Conservation (phyloP, 2,113 vertebrate species). For the Pionites leucogaster region DNA sequence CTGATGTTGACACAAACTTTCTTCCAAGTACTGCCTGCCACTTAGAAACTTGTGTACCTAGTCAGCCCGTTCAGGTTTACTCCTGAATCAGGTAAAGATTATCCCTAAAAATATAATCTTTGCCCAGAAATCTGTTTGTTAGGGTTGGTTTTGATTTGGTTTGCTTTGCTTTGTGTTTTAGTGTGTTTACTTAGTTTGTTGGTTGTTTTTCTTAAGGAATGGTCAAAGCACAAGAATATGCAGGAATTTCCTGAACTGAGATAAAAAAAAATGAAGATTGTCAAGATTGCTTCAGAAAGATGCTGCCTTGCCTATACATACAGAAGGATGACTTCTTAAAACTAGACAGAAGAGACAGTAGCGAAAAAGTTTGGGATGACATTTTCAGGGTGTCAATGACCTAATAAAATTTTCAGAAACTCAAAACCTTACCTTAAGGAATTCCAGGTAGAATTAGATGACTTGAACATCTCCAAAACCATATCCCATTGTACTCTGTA, state of each 20-base stretch:
- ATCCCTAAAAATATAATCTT: not conserved
- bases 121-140: not conserved
- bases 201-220: not conserved
- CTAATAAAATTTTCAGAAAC: not conserved
- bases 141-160: not conserved
- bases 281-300: not conserved
- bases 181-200: not conserved
- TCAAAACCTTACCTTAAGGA: not conserved
- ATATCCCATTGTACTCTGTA: not conserved
- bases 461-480: not conserved
- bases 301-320: not conserved
- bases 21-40: not conserved
- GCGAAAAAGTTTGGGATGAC: not conserved
- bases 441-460: not conserved
- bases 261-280: not conserved
- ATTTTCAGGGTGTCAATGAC: fast-evolving
- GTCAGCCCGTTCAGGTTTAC: not conserved
- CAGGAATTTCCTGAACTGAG: not conserved
- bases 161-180: not conserved
- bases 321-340: not conserved
- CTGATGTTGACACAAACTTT: not conserved
- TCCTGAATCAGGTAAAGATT: not conserved
- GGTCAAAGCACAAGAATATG: not conserved
- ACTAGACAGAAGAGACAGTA: not conserved
- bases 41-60: not conserved